Evolutionary conservation across 2,888 invertebrate genomes (phyloP), one percentile per base, ranked within the genome.

Genomic region (Gymnoscelis rufifasciata): DNA sequence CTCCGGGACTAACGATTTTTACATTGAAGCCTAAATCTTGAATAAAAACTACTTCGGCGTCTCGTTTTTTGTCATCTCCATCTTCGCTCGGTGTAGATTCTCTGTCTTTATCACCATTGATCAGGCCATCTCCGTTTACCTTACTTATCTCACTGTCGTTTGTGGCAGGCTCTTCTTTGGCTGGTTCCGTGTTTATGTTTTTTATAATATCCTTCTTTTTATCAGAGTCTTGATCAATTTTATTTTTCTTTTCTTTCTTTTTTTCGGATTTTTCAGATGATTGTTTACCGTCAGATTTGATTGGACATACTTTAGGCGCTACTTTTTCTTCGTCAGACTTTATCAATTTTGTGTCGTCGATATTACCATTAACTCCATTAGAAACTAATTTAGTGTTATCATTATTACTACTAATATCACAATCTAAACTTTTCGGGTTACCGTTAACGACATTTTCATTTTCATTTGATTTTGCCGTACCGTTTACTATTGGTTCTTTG

Each of bases 11-110:
- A 47, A 95, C 92, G 65, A 98, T 96, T 83, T 97, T 96, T n/a
- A 98, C 95, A 42, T 94, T 95, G 72, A 97, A 96, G 38, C 97
- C 96, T 88, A 94, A 90, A 70, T 97, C 97, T 74, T 97, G 97
- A 64, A 97, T 93, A 62, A 95, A 94, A 52, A 96, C 94, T 42
- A 96, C 93, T 81, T 95, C 94, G 48, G 94, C 92, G 59, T 93
- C 93, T 52, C 89, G 89, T 61, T 91, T 92, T 56, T 89, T 88
- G 27, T 91, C 90, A 52, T 91, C 91, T 3, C 76, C 86, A 54
- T 89, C 89, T 56, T 88, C 88, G 62, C 86, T 87, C 0, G 83
- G 86, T 35, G 84, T 76, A 1, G 82, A 82, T 56, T 88, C 88
- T 38, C 84, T 74, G 28, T 84, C 82, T 56, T 81, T 82, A 28